These are phyloP conservation scores for Scopus umbretta DNA, from an alignment of 2,113 vertebrate genomes.

Conservation along the genomic window DNA sequence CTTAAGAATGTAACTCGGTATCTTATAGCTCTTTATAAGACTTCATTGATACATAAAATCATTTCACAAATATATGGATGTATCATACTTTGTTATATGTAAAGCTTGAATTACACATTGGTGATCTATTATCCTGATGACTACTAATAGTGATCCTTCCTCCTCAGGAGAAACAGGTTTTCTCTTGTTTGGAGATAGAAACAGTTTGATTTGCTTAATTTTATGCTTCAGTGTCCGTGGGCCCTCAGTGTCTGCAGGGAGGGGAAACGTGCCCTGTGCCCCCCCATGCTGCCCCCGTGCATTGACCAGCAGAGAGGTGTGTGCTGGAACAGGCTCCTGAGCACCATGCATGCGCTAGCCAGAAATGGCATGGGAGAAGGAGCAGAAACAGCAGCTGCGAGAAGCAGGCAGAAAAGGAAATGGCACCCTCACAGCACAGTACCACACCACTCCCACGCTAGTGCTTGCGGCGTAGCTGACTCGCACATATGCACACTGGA, in stretches of 20 bases:
- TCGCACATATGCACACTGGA: not conserved
- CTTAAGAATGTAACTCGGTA: not conserved
- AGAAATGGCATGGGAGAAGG: accelerated
- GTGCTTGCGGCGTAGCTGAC: not conserved
- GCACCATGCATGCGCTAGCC: not conserved
- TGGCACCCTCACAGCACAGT: accelerated
- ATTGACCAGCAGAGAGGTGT: too few species aligned
- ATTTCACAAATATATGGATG: not conserved
- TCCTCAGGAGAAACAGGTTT: not conserved
- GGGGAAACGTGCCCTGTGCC: accelerated
- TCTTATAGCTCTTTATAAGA: not conserved
- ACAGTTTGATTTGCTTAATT: not conserved
- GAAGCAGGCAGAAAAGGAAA: not conserved
- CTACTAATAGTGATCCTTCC: not conserved
- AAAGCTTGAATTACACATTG: not conserved
- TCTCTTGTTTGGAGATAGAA: not conserved
- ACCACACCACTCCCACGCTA: accelerated
- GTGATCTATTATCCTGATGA: not conserved
- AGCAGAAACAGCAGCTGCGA: too few species aligned
- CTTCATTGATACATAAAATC: not conserved
- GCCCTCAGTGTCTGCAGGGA: accelerated
- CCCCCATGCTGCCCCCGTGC: accelerated
- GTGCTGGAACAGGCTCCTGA: too few species aligned
- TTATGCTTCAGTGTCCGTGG: not conserved
- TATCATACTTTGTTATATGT: not conserved